A percentile compares a stretch with the other conserved stretches of the same genome.
phyloP scores from a whole-genome alignment of 2,797 vertebrate species.

The Spheniscus humboldti region DNA sequence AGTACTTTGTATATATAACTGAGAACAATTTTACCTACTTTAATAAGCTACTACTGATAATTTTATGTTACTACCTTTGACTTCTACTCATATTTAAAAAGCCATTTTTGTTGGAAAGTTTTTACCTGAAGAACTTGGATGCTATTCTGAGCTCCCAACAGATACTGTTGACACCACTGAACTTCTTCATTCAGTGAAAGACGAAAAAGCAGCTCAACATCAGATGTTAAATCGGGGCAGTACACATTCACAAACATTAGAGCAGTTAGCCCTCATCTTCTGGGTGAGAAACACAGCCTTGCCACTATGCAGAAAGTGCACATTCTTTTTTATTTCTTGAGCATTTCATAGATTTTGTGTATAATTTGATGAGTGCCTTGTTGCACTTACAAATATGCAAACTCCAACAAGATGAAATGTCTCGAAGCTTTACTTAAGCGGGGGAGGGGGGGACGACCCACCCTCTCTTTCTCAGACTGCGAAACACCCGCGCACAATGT shows the following conservation, averaged over 20 bases:
- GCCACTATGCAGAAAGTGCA: not conserved
- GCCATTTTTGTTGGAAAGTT: not conserved
- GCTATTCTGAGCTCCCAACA: not conserved
- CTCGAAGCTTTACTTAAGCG: not conserved
- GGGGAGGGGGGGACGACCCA: too few relatives aligned
- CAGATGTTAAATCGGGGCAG: not conserved
- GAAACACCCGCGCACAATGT: not conserved
- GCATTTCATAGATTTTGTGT: not conserved
- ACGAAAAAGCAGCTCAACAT: not conserved
- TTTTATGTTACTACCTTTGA: not conserved
- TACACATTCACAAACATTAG: not conserved
- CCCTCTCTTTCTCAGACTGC: not conserved
- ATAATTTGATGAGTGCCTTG: not conserved
- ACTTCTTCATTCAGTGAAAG: not conserved
- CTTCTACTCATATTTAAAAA: not conserved
- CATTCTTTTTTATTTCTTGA: not conserved
- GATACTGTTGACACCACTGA: accelerated
- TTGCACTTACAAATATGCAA: not conserved
- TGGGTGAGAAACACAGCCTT: not conserved
- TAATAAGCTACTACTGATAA: not conserved
- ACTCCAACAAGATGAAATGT: not conserved
- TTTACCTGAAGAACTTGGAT: not conserved
- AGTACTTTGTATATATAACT: not conserved
- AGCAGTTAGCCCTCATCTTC: not conserved
- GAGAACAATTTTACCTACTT: not conserved